These are phyloP conservation scores for Heteropelma amictum DNA, from an alignment of 2,888 invertebrate species.

Conservation along the genomic window DNA sequence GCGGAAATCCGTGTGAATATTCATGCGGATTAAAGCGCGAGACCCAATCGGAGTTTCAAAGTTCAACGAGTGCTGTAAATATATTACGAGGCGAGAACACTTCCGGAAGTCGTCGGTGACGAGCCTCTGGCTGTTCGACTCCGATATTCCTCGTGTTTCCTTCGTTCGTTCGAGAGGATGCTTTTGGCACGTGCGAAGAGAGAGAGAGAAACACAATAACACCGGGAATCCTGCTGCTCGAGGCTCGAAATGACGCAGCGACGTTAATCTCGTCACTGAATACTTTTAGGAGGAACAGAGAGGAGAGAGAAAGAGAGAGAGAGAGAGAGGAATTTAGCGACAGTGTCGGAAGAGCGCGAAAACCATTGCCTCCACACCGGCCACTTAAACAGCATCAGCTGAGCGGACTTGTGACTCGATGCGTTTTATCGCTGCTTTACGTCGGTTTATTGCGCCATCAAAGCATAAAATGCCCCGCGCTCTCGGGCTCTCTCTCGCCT, in stretches of 20 bases:
- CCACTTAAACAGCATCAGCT: conserved; percentile 76
- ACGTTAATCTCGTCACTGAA: conserved; percentile 15
- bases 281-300: conserved; percentile 19
- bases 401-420: conserved; percentile 78
- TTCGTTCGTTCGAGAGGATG: conserved; percentile 3
- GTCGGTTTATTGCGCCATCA: conserved; percentile 78
- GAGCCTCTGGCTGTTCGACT: not conserved
- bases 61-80: conserved; percentile 25
- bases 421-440: conserved; percentile 78
- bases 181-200: conserved; percentile 24
- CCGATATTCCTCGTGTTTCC: conserved; percentile 6
- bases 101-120: conserved; percentile 15
- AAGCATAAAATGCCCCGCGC: conserved; percentile 76
- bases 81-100: conserved; percentile 24
- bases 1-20: conserved; percentile 28
- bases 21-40: not conserved
- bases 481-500: conserved; percentile 34
- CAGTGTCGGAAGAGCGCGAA: conserved; percentile 59
- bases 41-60: conserved; percentile 14
- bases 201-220: conserved; percentile 8
- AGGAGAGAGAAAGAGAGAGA: conserved; percentile 13
- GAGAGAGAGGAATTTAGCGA: conserved; percentile 60
- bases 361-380: conserved; percentile 61
- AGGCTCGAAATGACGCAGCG: conserved; percentile 30
- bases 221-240: not conserved